Base-by-base conservation (phyloP, 2,888 invertebrate genomes). In the Aquatica leii region DNA sequence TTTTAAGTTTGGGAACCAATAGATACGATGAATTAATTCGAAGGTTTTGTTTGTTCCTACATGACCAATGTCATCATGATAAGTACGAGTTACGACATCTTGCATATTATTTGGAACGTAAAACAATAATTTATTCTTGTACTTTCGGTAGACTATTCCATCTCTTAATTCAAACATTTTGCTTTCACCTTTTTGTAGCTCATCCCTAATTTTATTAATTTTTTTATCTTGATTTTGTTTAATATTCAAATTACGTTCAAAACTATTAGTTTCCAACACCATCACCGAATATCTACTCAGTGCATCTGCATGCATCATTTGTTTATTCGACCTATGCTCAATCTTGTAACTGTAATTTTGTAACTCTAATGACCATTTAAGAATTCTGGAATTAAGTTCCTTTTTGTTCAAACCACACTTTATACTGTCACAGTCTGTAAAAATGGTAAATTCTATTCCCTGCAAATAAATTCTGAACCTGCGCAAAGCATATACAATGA, bases 351-450 rank as follows among this genome's bases (percentile, higher is more conserved):
- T 37, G 17, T 14, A 59, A 43, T 59, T 74, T 34, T 48, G 46
- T 2, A 46, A 37, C 4, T 12, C 12, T 8, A 74, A 53, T 41
- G 70, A 66, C 78, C 77, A 78, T 20, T 76, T 18, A 12, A 65
- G 48, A 40, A 77, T 77, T 31, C 74, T 67, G 0, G 72, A 71
- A 60, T 74, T 73, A 11, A 77, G 67, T 9, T 75, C 71, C 51
- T 71, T 70, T 57, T 76, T 77, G 18, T 66, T 63, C 17, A 77
- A 59, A 5, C 76, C 67, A 59, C 71, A 41, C 43, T 66, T 68
- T 8, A 77, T 51, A 17, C 71, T 68, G 60, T 75, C 68, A 59
- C 75, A 77, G 56, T 77, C 74, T 0, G 74, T 76, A 2, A 74
- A 56, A 4, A 77, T 74, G 53, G 66, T 73, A 55, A 76, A 77